Percentiles rank a stretch among this genome's conserved stretches.
Evolutionary conservation across 2,888 invertebrate species (phyloP).

Genomic region (Sialis fuliginosa): DNA sequence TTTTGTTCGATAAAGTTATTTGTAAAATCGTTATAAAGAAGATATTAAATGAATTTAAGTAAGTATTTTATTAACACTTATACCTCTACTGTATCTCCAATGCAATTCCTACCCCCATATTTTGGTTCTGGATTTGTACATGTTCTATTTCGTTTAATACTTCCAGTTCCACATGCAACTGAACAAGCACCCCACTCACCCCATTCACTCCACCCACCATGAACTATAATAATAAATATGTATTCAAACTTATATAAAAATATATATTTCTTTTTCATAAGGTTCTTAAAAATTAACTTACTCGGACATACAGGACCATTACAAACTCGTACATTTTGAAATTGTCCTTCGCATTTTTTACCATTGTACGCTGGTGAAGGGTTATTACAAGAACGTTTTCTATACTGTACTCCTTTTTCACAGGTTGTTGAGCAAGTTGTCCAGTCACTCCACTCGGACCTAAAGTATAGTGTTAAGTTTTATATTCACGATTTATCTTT

Average conservation of each 20-base stretch:
- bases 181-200: neutral
- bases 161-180: neutral
- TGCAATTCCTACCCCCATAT: neutral
- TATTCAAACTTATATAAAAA: no score
- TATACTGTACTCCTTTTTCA: conserved; percentile 17
- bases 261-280: no score
- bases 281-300: no score
- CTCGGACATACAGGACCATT: neutral
- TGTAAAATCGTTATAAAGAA: no score
- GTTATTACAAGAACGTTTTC: conserved; percentile 18
- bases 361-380: conserved; percentile 23
- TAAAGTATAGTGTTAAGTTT: no score
- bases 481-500: no score
- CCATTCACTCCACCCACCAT: neutral
- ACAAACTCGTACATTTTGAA: neutral
- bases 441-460: conserved; percentile 19
- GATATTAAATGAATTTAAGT: no score
- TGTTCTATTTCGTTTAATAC: neutral
- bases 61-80: no score
- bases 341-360: conserved; percentile 17
- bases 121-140: neutral
- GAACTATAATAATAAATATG: no score
- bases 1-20: no score
- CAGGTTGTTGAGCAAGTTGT: conserved; percentile 21
- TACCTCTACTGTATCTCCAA: neutral